Evolutionary conservation across 2,797 vertebrate species (phyloP).

Genomic region (Protonibea diacanthus): DNA sequence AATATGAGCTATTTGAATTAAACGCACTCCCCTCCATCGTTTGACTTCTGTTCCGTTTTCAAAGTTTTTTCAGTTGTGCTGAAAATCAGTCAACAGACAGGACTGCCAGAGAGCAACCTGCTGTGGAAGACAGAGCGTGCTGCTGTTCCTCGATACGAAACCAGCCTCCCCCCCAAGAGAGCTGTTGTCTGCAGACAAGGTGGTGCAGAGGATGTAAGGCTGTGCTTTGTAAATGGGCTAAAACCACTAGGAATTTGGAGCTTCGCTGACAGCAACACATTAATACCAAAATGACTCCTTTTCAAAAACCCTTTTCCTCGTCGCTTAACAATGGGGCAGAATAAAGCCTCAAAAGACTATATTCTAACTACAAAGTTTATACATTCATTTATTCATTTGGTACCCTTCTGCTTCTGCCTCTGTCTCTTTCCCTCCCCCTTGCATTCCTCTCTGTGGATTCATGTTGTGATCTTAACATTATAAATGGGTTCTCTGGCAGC

Average conservation of each 20-base stretch:
- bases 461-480: conserved; percentile 80
- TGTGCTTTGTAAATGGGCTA: conserved; percentile 52
- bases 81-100: conserved; percentile 31
- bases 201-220: conserved; percentile 34
- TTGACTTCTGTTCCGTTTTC: conserved; percentile 20
- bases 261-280: conserved; percentile 28
- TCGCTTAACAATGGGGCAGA: conserved; percentile 42
- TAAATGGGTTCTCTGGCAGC: conserved; percentile 80
- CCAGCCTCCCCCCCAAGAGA: conserved; percentile 29
- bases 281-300: conserved; percentile 48
- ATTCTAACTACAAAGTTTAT: conserved; percentile 45
- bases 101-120: conserved; percentile 26
- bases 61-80: conserved; percentile 4
- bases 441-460: conserved; percentile 65
- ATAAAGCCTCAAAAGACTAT: conserved; percentile 44
- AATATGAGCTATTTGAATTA: not conserved
- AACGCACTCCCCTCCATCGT: conserved; percentile 1
- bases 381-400: conserved; percentile 63
- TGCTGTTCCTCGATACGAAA: conserved; percentile 49
- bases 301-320: conserved; percentile 30
- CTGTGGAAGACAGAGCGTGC: conserved; percentile 28
- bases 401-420: conserved; percentile 19
- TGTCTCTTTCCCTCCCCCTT: conserved; percentile 12
- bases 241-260: conserved; percentile 42
- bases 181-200: conserved; percentile 49